Evolutionary conservation across 2,888 invertebrate species (phyloP).

Genomic region (Mycogona germanica): DNA sequence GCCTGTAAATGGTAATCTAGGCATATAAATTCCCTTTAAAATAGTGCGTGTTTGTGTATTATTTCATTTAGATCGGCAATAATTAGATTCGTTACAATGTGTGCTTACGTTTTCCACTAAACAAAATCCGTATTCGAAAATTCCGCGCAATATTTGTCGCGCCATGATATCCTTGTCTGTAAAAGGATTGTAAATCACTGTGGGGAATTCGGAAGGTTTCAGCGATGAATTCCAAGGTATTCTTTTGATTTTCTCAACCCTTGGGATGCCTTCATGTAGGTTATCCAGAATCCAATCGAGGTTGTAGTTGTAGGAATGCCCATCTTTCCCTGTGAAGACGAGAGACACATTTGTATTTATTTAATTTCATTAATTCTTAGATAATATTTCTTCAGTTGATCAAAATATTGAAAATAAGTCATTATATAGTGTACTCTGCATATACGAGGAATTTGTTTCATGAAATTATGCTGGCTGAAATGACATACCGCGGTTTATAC

Average conservation of each 20-base stretch:
- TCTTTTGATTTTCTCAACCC: not conserved
- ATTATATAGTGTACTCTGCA: no score
- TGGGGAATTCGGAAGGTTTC: not conserved
- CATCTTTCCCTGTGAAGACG: conserved; percentile 2
- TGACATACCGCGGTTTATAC: no score
- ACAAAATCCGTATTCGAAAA: conserved; percentile 3
- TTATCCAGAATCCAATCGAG: conserved; percentile 6
- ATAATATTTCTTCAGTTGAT: not conserved
- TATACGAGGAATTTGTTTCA: no score
- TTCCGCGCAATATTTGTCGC: not conserved
- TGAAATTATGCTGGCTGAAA: no score
- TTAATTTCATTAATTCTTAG: not conserved
- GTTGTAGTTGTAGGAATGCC: conserved; percentile 1
- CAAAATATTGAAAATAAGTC: not conserved
- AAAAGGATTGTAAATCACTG: not conserved
- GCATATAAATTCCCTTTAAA: not conserved
- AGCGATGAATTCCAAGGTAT: not conserved
- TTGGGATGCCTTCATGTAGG: not conserved
- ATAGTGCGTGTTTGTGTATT: not conserved
- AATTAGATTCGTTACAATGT: no score
- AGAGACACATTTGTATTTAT: not conserved
- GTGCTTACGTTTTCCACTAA: not conserved
- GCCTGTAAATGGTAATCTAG: conserved; percentile 1
- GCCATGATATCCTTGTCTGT: not conserved
- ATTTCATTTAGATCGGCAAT: no score